phyloP scores from a whole-genome alignment of 2,888 invertebrate genomes.

The Apamea sordens region DNA sequence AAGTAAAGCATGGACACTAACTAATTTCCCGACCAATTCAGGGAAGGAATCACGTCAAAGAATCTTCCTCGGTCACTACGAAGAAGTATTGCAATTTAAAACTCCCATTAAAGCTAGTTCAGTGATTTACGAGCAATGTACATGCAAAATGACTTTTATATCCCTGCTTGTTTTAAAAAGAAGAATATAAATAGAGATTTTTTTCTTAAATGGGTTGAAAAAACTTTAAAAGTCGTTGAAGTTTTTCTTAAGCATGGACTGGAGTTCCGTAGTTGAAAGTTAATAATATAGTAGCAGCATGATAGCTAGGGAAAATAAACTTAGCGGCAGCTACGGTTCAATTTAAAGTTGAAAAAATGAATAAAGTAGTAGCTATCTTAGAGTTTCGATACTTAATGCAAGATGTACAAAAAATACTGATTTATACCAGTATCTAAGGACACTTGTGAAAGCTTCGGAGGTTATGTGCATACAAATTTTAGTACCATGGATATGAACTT shows the following conservation, averaged over 20 bases:
- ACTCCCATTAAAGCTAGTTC: constrained; percentile 48
- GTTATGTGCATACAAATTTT: too few relatives aligned
- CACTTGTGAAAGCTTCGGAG: not conserved
- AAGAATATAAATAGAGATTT: constrained; percentile 39
- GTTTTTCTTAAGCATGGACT: constrained; percentile 45
- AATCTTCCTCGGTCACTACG: constrained; percentile 23
- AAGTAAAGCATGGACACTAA: constrained; percentile 11
- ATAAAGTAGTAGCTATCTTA: not conserved
- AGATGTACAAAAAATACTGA: not conserved
- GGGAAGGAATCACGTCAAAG: constrained; percentile 15
- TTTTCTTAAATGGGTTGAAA: constrained; percentile 37
- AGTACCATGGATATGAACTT: not conserved
- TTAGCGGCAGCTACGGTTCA: constrained; percentile 1
- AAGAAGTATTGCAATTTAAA: constrained; percentile 48
- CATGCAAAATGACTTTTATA: constrained; percentile 57
- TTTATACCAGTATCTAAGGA: not conserved
- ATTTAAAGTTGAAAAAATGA: constrained; percentile 24
- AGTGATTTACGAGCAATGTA: constrained; percentile 45
- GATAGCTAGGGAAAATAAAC: constrained; percentile 32
- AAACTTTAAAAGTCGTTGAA: constrained; percentile 46
- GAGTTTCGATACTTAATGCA: not conserved
- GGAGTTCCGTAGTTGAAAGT: constrained; percentile 45
- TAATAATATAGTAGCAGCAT: constrained; percentile 37
- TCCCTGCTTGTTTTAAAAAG: constrained; percentile 46
- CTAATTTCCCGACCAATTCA: constrained; percentile 13